Evolutionary conservation across 2,113 vertebrate species (phyloP), one percentile per base, ranked within the genome.

Genomic region (Plotosus lineatus): DNA sequence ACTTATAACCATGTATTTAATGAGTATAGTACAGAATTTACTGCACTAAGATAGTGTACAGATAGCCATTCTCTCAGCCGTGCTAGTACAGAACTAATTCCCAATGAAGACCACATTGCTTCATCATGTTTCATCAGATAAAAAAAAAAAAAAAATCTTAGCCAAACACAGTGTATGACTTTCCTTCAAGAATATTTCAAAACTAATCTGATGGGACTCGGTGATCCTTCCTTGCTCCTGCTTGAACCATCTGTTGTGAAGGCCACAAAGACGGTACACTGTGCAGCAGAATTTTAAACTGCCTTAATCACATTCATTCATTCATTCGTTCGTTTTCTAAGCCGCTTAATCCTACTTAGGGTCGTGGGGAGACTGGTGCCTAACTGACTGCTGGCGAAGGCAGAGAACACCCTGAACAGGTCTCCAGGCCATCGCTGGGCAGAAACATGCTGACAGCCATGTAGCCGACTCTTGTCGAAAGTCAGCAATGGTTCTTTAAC

Each of bases 51-150:
- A 69, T n/a, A 50, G 61, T 42, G 82, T 2, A 42, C 26, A 50
- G 46, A 72, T 84, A 84, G 68, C 65, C 82, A 84, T 80, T 61
- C 71, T 83, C 78, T 71, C 80, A 81, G 74, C 75, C 21, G 36
- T 28, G 73, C 14, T 66, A 28, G 61, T 58, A 40, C 15, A 44
- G 50, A 77, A 65, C 15, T 4, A 75, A 68, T 68, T 58, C 28
- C 78, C 82, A 84, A 86, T 78, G n/a, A 88, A 83, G 55, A 78
- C 81, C 84, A 88, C 44, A 83, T 85, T 84, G 81, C 44, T 85
- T 84, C 6, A 84, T 69, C 60, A 72, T 77, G 77, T 86, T 88
- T 66, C 81, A 84, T 82, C 77, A 77, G 69, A 85, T 75, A 79
- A 40, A 80, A 80, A 81, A 75, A 84, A 81, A 75, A 84, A 82